Evolutionary conservation across 2,113 vertebrate genomes (phyloP).

Genomic region (mouse (Mus musculus)): GRCm39 chr1:175597501-175598000

Average conservation of each 20-base stretch:
- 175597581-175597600: background rate
- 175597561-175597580: background rate
- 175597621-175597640: background rate
- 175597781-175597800: background rate
- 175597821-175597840: background rate
- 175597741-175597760: background rate
- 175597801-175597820: background rate
- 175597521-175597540: background rate
- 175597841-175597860: background rate
- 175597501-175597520: background rate
- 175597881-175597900: background rate
- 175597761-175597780: background rate
- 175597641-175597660: background rate
- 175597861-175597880: background rate
- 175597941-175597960: constrained; percentile 3
- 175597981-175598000: background rate
- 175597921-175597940: background rate
- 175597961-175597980: background rate
- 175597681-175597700: background rate
- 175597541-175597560: background rate
- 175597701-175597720: background rate
- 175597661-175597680: background rate
- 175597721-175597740: background rate
- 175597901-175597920: background rate
- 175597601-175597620: background rate